Percentiles rank a stretch among this genome's conserved stretches.
phyloP scores from a whole-genome alignment of 1,140 invertebrate genomes.

The Zaprionus ghesquierei region DNA sequence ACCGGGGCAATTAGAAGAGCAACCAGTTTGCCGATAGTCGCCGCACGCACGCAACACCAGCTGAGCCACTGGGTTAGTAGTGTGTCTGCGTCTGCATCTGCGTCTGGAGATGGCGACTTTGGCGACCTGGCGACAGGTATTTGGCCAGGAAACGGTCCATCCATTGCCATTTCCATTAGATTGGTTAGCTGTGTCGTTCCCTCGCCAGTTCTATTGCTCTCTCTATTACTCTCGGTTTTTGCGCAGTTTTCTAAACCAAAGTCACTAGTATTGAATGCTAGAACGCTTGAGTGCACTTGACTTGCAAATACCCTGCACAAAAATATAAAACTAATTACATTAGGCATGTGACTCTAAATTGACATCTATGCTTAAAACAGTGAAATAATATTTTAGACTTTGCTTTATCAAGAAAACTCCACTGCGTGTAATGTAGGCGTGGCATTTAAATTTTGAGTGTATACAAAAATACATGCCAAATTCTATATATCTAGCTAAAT shows the following conservation, averaged over 20 bases:
- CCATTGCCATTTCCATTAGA: constrained; percentile 55
- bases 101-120: not conserved
- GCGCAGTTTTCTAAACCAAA: not conserved
- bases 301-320: not conserved
- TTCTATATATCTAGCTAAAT: not conserved
- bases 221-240: not conserved
- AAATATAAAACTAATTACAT: too few species aligned
- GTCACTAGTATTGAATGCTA: not conserved
- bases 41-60: constrained; percentile 51
- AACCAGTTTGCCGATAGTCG: constrained; percentile 61
- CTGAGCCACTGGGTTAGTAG: constrained; percentile 68
- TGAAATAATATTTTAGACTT: too few species aligned
- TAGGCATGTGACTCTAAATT: too few species aligned
- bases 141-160: constrained; percentile 13
- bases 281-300: not conserved
- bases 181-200: not conserved
- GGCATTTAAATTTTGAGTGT: not conserved
- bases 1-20: constrained; percentile 65
- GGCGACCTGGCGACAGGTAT: constrained; percentile 23
- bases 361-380: too few species aligned
- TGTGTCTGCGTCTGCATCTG: constrained; percentile 36
- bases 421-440: not conserved
- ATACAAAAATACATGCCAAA: too few species aligned
- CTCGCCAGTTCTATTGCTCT: too few species aligned
- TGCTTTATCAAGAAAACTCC: too few species aligned